Base-by-base conservation (phyloP, 2,113 vertebrate genomes). In the Heterotis niloticus region DNA sequence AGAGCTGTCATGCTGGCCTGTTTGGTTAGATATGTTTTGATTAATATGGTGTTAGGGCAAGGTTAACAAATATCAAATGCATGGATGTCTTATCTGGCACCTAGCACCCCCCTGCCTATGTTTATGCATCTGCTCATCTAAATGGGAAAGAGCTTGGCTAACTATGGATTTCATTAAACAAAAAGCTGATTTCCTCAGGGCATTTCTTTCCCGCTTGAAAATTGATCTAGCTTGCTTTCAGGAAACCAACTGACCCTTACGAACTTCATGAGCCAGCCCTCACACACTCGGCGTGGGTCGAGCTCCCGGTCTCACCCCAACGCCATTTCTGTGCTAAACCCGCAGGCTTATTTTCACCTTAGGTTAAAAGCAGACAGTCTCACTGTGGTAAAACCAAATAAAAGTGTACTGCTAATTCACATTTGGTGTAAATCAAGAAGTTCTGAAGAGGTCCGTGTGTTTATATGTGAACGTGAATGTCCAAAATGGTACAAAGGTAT, bases 91-190 rank as follows among this genome's bases (percentile, higher is more conserved):
- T 87, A 87, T 87, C 84, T 81, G 74, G 83, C 83, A 83, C 78
- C 68, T 74, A 78, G 82, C 84, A 79, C 29, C 74, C 81, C 79
- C 75, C 52, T 71, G 77, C 34, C 34, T 7, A 44, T 44, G 34
- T 44, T 77, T 26, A 69, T 78, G 56, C 82, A 84, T 84, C 82
- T 64, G 75, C 75, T 77, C 78, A 82, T 84, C 83, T 85, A 65
- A 77, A 79, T 69, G 72, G 79, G 64, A 73, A 71, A 57, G 78
- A 51, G 75, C 75, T 80, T 76, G 75, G 78, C 81, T 81, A 76
- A 80, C 79, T 44, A 24, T 75, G 82, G 81, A 85, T 84, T 85
- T 85, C 81, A 84, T 84, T 84, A 80, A 80, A 75, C 68, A 77
- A 77, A 64, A 79, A 83, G 76, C 56, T 82, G 81, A 81, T 83